phyloP scores from a whole-genome alignment of 2,888 invertebrate species.

The Kuschelorhynchus macadamiae region DNA sequence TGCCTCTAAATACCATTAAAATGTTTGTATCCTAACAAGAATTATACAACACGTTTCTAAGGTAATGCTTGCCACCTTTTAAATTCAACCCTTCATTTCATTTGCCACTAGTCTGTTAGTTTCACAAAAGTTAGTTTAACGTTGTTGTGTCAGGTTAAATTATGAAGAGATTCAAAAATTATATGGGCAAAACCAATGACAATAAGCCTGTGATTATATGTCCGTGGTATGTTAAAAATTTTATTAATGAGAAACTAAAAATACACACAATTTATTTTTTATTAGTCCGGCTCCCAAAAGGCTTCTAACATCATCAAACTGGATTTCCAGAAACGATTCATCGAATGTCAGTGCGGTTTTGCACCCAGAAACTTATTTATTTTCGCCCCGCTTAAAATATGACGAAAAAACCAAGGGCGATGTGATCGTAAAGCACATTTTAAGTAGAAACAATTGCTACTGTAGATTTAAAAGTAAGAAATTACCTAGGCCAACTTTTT shows the following conservation, averaged over 20 bases:
- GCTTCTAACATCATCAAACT: slow-evolving; percentile 43
- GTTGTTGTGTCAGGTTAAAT: too few relatives aligned
- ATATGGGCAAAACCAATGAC: slow-evolving; percentile 75
- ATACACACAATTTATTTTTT: too few relatives aligned
- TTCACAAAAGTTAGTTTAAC: too few relatives aligned
- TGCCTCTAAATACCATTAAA: too few relatives aligned
- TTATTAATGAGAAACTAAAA: too few relatives aligned
- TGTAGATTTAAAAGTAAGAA: slow-evolving; percentile 45
- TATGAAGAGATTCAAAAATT: too few relatives aligned
- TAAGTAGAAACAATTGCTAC: slow-evolving; percentile 53
- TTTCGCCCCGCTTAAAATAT: slow-evolving; percentile 33
- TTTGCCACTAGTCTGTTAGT: too few relatives aligned
- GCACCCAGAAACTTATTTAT: slow-evolving; percentile 46
- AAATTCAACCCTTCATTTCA: too few relatives aligned
- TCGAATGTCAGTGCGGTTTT: slow-evolving; percentile 51
- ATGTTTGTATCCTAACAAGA: too few relatives aligned
- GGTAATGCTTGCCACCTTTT: too few relatives aligned
- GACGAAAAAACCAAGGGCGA: slow-evolving; percentile 41
- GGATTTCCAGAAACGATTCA: slow-evolving; percentile 54
- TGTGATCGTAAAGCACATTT: slow-evolving; percentile 36
- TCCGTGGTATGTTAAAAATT: too few relatives aligned
- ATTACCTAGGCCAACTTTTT: slow-evolving; percentile 46
- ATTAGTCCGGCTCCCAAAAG: slow-evolving; percentile 38
- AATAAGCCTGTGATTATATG: slow-evolving; percentile 71
- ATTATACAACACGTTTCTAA: too few relatives aligned